Base-by-base conservation (phyloP, 2,888 invertebrate genomes). In the Lasioglossum marginatum region DNA sequence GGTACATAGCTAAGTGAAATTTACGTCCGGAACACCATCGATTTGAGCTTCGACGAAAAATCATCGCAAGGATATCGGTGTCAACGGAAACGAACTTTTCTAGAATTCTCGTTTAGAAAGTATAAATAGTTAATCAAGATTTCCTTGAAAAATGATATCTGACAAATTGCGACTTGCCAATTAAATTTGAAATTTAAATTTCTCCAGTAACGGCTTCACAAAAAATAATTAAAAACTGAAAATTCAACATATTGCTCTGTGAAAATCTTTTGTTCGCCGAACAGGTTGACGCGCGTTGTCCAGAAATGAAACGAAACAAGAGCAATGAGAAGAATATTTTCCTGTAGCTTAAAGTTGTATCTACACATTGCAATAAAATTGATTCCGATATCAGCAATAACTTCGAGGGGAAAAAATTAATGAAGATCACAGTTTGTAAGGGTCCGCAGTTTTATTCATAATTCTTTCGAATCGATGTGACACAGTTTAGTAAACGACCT, bases 1-100 rank as follows among this genome's bases (percentile, higher is more conserved):
- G 63, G n/a, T 31, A n/a, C n/a, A n/a, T n/a, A 31, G n/a, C 16
- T 19, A 81, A 77, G 68, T 81, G 48, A 57, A 77, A 57, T 81
- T 70, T 77, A 77, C 68, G 43, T 77, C n/a, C 52, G 80, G 40
- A 70, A 80, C 77, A 40, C 48, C 68, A 68, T 31, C 23, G n/a
- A 10, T 16, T n/a, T 40, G 66, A 52, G n/a, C 37, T 80, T 40
- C 60, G 70, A 68, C 34, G 37, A 68, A 37, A 37, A 68, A 68
- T 10, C 4, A 6, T 37, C 4, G 1, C 23, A 0, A 23, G 3
- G 37, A 68, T 19, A 68, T 34, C 23, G 68, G 37, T 37, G 34
- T 34, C 31, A 23, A 68, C 34, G 31, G 63, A 63, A 63, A 63
- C 63, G 16, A 8, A 16, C 63, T 19, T 31, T 63, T 31, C 31